phyloP scores from a whole-genome alignment of 2,113 vertebrate species.

The Lonchura striata region DNA sequence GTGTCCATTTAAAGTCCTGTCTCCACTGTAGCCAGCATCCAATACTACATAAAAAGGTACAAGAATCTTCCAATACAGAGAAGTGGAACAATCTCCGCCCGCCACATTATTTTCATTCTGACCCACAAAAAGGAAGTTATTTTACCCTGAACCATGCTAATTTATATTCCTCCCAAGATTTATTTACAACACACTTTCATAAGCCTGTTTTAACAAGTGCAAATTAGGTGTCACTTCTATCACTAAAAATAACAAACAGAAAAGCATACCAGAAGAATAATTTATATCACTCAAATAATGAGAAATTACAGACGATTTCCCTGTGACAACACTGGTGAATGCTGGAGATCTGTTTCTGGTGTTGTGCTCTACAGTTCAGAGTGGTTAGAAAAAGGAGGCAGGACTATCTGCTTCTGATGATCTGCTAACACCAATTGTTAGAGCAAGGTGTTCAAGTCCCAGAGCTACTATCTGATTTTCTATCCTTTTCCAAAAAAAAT shows the following conservation, averaged over 20 bases:
- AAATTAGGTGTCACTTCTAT: slow-evolving; percentile 23
- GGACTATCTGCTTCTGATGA: neutral
- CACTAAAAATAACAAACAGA: neutral
- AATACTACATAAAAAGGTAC: neutral
- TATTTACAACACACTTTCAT: neutral
- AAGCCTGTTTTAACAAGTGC: neutral
- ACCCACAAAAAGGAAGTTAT: neutral
- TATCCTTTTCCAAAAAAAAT: neutral
- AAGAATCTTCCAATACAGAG: neutral
- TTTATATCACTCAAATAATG: neutral
- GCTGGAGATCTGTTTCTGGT: neutral
- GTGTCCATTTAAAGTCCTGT: neutral
- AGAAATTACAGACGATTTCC: neutral
- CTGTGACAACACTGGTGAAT: neutral
- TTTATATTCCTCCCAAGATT: neutral
- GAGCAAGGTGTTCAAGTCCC: neutral
- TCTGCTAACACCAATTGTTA: neutral
- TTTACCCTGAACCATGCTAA: neutral
- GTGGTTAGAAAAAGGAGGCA: neutral
- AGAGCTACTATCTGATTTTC: neutral
- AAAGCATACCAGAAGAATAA: neutral
- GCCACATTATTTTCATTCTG: neutral
- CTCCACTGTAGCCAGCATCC: neutral
- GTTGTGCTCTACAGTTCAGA: neutral
- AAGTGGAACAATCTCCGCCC: neutral